phyloP scores from a whole-genome alignment of 1,140 invertebrate genomes.

The Adelges cooleyi region DNA sequence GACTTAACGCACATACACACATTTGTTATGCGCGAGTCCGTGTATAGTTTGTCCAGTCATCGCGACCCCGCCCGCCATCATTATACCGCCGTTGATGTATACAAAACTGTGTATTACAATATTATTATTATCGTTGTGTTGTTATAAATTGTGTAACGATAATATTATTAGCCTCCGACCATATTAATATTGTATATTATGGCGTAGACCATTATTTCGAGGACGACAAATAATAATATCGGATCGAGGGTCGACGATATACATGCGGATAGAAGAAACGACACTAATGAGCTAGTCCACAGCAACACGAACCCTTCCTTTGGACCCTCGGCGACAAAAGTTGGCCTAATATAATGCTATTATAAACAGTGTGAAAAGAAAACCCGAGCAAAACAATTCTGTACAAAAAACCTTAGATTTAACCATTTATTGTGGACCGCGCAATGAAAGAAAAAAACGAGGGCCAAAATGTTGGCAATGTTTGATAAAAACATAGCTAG shows the following conservation, averaged over 20 bases:
- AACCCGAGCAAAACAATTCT: no score
- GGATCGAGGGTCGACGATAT: no score
- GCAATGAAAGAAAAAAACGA: no score
- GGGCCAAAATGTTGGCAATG: no score
- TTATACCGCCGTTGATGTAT: neutral
- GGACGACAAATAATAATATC: no score
- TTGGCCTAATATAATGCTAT: no score
- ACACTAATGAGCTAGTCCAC: conserved; percentile 10
- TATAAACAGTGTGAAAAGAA: no score
- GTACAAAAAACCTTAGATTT: no score
- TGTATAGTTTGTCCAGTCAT: neutral
- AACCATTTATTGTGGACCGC: no score
- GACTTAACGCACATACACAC: neutral
- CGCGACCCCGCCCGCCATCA: neutral
- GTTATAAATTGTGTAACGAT: conserved; percentile 26
- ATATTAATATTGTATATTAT: neutral
- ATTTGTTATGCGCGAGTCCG: neutral
- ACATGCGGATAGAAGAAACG: neutral
- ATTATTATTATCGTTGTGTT: conserved; percentile 4
- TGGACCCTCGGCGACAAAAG: no score
- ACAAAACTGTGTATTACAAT: neutral
- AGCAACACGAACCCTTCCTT: conserved; percentile 6
- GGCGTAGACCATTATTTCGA: neutral
- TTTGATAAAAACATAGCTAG: no score
- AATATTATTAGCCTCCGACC: conserved; percentile 14